Percentiles rank a stretch among this genome's conserved stretches.
These are phyloP conservation scores for Panthera leo DNA, from an alignment of 2,113 vertebrate genomes.

Conservation along the genomic window DNA sequence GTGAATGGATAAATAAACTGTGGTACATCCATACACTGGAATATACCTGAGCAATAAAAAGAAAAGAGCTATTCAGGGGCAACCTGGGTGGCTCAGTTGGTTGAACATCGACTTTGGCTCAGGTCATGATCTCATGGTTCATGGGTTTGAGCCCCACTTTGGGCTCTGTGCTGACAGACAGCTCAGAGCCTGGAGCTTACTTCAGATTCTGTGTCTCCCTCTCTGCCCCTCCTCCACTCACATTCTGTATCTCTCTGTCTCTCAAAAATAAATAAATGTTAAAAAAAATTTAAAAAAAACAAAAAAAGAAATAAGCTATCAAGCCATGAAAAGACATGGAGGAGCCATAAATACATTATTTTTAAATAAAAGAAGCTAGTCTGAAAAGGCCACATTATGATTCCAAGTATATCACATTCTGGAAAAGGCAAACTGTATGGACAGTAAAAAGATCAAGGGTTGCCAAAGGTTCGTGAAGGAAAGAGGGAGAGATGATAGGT, in stretches of 20 bases:
- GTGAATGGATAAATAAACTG: not conserved
- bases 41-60: not conserved
- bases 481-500: not conserved
- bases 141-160: too few species aligned
- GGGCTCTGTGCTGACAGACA: too few species aligned
- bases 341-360: not conserved
- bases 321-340: not conserved
- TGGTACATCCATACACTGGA: not conserved
- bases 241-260: too few species aligned
- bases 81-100: too few species aligned
- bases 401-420: not conserved
- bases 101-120: too few species aligned
- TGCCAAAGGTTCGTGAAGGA: not conserved
- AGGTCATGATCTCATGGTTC: too few species aligned
- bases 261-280: too few species aligned
- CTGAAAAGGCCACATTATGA: not conserved
- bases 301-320: constrained; percentile 24
- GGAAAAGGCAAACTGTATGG: not conserved
- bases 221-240: too few species aligned
- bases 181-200: too few species aligned
- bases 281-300: too few species aligned
- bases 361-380: not conserved
- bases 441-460: not conserved
- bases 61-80: too few species aligned
- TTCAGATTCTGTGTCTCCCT: too few species aligned